Base-by-base conservation (phyloP, 2,888 invertebrate genomes). In the Coleophora flavipennella region DNA sequence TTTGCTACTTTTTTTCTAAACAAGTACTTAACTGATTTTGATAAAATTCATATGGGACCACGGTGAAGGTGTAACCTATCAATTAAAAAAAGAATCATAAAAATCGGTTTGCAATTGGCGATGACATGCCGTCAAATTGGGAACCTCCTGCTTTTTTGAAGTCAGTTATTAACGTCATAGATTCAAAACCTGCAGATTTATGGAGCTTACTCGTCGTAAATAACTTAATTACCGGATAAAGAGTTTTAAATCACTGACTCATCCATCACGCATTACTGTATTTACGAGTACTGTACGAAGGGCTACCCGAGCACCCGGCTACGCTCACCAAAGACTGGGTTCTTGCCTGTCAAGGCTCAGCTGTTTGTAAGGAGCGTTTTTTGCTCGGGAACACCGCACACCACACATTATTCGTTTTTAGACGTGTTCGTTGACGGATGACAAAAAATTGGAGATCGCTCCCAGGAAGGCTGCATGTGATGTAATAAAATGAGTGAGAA, bases 361-460 rank as follows among this genome's bases (percentile, higher is more conserved):
- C 77, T 78, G 77, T 74, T 75, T 69, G 67, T 66, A 55, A 58
- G 58, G 53, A 62, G 42, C 53, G 40, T 63, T 74, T 73, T 76
- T 71, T 62, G 52, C 29, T 28, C 10, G 9, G 12, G 48, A 49
- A 33, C 47, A 38, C 45, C n/a, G 34, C 45, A 38, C 42, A 48
- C 20, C 58, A 63, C 67, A 71, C 67, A 67, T 64, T 65, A 62
- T 59, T 54, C 49, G 49, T 62, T 65, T 67, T 62, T 45, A 41
- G 46, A 46, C 42, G 52, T 59, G 50, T 31, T 38, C 35, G 35
- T 63, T 57, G 62, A 56, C 57, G 57, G 54, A 55, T 46, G 50
- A 66, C 66, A 76, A 77, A 77, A 77, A 79, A 67, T 52, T 40
- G 55, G 55, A 58, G 67, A 62, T 63, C 56, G 53, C 68, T 51